phyloP scores from a whole-genome alignment of 2,888 invertebrate genomes.

The Heteromyza rotundicornis region DNA sequence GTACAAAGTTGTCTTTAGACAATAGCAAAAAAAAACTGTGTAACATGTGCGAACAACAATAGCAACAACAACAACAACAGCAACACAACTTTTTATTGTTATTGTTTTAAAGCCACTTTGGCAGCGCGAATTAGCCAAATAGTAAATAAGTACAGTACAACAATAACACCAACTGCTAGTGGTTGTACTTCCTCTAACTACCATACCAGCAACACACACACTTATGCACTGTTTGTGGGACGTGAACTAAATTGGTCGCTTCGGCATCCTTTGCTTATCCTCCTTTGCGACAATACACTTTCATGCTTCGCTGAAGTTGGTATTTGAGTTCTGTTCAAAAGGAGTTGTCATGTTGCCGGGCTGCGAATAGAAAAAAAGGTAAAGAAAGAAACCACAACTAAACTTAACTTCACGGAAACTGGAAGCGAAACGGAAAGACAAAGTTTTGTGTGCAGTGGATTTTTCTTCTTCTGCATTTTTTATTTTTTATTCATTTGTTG shows the following conservation, averaged over 20 bases:
- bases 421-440: background rate
- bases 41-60: background rate
- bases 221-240: too few species aligned
- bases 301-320: background rate
- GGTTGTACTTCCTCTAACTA: background rate
- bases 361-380: too few species aligned
- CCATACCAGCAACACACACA: too few species aligned
- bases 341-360: background rate
- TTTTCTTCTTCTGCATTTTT: too few species aligned
- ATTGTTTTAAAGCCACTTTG: slow-evolving; percentile 53
- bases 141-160: slow-evolving; percentile 50
- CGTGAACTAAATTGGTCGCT: background rate
- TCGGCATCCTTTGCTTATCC: background rate
- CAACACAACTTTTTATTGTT: slow-evolving; percentile 33
- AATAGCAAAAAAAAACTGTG: too few species aligned
- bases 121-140: slow-evolving; percentile 59
- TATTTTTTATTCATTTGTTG: background rate
- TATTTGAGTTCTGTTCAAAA: background rate
- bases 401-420: too few species aligned
- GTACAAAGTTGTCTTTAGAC: too few species aligned
- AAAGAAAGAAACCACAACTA: too few species aligned
- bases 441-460: background rate
- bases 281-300: background rate
- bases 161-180: background rate
- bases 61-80: background rate